Conservation (phyloP, 1,140 invertebrate species). For the Phthorimaea operculella region DNA sequence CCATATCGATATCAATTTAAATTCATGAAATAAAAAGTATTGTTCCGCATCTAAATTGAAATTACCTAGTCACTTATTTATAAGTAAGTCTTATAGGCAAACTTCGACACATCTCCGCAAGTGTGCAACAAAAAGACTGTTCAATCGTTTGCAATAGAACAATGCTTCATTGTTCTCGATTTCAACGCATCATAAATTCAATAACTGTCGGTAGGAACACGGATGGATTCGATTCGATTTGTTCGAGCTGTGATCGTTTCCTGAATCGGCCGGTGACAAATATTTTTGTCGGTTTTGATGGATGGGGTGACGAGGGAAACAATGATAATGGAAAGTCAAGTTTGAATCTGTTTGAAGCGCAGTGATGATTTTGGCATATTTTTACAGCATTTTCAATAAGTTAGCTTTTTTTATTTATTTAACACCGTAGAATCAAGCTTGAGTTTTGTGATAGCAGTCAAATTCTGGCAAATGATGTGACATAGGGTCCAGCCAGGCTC, state of each 20-base stretch:
- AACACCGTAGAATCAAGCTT: too few relatives aligned
- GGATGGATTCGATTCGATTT: conserved; percentile 19
- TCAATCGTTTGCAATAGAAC: conserved; percentile 25
- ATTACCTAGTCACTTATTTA: background rate
- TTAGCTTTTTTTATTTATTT: too few relatives aligned
- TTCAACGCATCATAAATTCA: conserved; percentile 38
- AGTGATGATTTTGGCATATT: too few relatives aligned
- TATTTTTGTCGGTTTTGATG: conserved; percentile 23
- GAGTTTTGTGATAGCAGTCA: too few relatives aligned
- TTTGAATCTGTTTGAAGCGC: too few relatives aligned
- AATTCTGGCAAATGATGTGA: too few relatives aligned
- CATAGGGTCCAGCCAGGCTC: too few relatives aligned
- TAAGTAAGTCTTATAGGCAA: background rate
- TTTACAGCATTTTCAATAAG: too few relatives aligned
- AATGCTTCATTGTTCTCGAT: conserved; percentile 52
- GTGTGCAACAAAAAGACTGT: background rate
- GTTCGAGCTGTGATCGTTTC: conserved; percentile 10
- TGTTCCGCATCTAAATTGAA: background rate
- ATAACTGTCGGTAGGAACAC: conserved; percentile 18
- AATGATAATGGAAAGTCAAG: conserved; percentile 6
- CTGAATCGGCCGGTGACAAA: conserved; percentile 29
- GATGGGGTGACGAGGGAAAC: conserved; percentile 20
- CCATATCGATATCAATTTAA: too few relatives aligned
- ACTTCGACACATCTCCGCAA: background rate
- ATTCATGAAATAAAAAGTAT: background rate